Conservation (phyloP, 2,888 invertebrate genomes). For the Spicauda simplicius region DNA sequence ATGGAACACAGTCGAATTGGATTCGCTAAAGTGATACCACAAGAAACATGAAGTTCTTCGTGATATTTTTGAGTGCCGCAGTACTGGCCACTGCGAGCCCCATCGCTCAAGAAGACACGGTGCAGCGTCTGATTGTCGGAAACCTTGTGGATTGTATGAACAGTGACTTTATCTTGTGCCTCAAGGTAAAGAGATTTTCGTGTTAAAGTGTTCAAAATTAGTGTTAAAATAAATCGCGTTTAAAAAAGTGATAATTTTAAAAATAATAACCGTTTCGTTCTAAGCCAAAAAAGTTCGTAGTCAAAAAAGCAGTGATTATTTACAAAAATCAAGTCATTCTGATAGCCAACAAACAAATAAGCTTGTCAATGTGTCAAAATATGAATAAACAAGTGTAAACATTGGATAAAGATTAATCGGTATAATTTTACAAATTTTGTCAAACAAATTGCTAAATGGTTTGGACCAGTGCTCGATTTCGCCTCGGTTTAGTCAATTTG, state of each 20-base stretch:
- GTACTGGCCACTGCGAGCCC: conserved; percentile 63
- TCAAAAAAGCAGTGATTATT: background rate
- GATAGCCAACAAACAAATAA: conserved; percentile 2
- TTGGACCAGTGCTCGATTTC: background rate
- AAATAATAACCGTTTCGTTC: background rate
- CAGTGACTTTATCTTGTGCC: conserved; percentile 72
- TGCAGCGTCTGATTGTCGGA: conserved; percentile 60
- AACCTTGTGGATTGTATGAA: conserved; percentile 74
- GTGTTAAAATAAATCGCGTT: background rate
- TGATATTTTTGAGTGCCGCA: conserved; percentile 65
- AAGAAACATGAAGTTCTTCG: conserved; percentile 68
- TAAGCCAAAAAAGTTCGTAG: background rate
- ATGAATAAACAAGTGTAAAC: background rate
- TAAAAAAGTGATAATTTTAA: background rate
- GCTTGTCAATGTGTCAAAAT: conserved; percentile 2
- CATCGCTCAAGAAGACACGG: conserved; percentile 65
- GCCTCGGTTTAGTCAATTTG: background rate
- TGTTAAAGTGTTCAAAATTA: conserved; percentile 31
- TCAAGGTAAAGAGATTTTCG: conserved; percentile 65
- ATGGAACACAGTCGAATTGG: conserved; percentile 72
- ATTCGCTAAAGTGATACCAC: conserved; percentile 59
- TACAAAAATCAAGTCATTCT: background rate
- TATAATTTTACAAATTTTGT: background rate
- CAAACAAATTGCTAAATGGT: background rate
- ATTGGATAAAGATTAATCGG: background rate